Evolutionary conservation across 37 sponge, comb jelly and placozoan genomes (phyloP).

Genomic region (Beroe forskalii): DNA sequence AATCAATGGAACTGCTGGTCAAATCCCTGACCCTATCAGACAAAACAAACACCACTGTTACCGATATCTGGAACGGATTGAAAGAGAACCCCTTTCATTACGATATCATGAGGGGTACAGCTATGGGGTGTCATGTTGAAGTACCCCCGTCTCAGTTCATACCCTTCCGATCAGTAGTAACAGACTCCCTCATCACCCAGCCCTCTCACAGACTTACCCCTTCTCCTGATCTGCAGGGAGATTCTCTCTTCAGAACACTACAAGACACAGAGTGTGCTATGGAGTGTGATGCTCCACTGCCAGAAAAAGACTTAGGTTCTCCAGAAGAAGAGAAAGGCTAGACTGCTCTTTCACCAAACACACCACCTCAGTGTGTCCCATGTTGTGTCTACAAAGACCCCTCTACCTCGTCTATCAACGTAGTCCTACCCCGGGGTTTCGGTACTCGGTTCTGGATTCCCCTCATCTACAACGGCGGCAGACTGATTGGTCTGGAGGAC

Average conservation of each 20-base stretch:
- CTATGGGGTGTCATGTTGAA: slow-evolving; percentile 9
- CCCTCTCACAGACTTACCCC: background rate
- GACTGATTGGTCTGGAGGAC: slow-evolving; percentile 22
- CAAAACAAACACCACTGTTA: background rate
- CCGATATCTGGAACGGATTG: background rate
- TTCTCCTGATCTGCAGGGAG: background rate
- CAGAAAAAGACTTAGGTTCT: too few species aligned
- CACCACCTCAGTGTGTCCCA: background rate
- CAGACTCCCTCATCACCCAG: background rate
- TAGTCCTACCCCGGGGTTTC: slow-evolving; percentile 1
- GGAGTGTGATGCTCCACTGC: background rate
- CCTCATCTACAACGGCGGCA: slow-evolving; percentile 35
- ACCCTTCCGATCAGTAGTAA: background rate
- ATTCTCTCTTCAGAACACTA: background rate
- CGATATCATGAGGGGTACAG: background rate
- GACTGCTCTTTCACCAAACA: background rate
- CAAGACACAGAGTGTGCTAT: background rate
- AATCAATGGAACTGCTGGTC: slow-evolving; percentile 36
- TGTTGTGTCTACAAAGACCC: slow-evolving; percentile 30
- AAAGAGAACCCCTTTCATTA: background rate
- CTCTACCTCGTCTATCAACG: background rate
- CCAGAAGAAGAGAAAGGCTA: too few species aligned
- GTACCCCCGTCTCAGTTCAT: background rate
- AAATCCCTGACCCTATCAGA: background rate
- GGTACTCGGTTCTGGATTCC: slow-evolving; percentile 18